phyloP scores from a whole-genome alignment of 2,797 vertebrate genomes.

The Hipposideros larvatus region DNA sequence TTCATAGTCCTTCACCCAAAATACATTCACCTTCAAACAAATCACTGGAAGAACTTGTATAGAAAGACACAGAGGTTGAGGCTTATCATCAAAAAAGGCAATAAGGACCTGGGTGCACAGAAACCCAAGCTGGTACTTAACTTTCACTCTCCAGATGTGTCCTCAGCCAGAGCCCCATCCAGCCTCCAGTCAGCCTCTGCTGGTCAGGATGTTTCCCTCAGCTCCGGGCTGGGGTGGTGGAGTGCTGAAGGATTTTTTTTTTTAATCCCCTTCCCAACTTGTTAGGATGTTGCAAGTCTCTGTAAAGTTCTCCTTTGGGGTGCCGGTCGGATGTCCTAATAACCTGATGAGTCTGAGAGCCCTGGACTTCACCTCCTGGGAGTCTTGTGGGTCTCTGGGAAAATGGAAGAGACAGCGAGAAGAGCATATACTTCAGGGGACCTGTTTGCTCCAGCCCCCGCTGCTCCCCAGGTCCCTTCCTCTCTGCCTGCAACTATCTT shows the following conservation, averaged over 20 bases:
- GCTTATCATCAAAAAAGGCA: slow-evolving; percentile 22
- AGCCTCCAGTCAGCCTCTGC: slow-evolving; percentile 18
- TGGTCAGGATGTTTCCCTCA: slow-evolving; percentile 21
- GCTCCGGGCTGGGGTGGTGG: neutral
- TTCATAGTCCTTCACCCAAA: neutral
- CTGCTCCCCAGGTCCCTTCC: slow-evolving; percentile 73
- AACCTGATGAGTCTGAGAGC: slow-evolving; percentile 52
- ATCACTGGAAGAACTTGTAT: neutral
- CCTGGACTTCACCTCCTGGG: slow-evolving; percentile 72
- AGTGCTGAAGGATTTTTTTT: slow-evolving; percentile 3
- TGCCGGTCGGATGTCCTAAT: slow-evolving; percentile 70
- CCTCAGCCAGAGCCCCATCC: slow-evolving; percentile 53
- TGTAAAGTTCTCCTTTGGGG: slow-evolving; percentile 76
- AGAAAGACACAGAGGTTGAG: neutral
- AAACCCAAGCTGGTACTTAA: slow-evolving; percentile 66
- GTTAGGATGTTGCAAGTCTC: slow-evolving; percentile 70
- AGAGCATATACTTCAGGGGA: slow-evolving; percentile 4
- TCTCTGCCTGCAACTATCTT: slow-evolving; percentile 72
- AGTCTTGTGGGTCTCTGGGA: slow-evolving; percentile 72
- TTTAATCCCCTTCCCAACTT: slow-evolving; percentile 68
- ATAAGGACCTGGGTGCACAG: neutral
- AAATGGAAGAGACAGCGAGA: neutral
- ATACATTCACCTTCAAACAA: neutral
- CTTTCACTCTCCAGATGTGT: slow-evolving; percentile 65
- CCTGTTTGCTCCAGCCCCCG: slow-evolving; percentile 24